Conservation (phyloP, 2,113 vertebrate species). For the Marmota monax region DNA sequence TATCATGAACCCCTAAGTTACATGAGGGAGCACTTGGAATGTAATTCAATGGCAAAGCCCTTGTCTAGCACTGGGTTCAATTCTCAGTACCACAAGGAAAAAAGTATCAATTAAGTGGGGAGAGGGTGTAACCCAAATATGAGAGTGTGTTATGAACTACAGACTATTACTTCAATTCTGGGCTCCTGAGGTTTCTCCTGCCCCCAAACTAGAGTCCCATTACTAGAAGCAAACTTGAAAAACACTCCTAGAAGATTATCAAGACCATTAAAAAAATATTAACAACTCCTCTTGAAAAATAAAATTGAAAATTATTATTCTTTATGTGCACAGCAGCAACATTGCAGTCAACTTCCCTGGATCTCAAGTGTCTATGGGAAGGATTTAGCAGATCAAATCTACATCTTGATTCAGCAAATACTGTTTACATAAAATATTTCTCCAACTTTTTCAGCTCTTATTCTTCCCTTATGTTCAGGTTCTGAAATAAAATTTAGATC, state of each 20-base stretch:
- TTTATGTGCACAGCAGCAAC: not conserved
- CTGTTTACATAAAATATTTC: not conserved
- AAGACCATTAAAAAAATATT: not conserved
- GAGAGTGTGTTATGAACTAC: not conserved
- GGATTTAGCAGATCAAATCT: not conserved
- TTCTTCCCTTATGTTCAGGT: not conserved
- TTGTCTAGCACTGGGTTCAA: too few species aligned
- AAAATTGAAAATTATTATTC: not conserved
- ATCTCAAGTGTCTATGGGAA: not conserved
- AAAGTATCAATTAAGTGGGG: too few species aligned
- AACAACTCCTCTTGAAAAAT: not conserved
- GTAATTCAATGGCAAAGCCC: too few species aligned
- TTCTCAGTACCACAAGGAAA: too few species aligned
- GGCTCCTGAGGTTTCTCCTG: not conserved
- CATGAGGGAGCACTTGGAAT: not conserved
- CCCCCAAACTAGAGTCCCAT: not conserved
- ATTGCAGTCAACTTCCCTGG: not conserved
- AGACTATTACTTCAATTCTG: slow-evolving; percentile 16
- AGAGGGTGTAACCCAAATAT: not conserved
- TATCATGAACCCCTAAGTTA: not conserved
- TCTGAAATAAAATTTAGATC: not conserved
- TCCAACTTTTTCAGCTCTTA: not conserved
- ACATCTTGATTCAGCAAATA: not conserved
- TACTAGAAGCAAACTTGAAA: slow-evolving; percentile 25
- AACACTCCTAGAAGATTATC: not conserved